Evolutionary conservation across 2,888 invertebrate species (phyloP), one percentile per base, ranked within the genome.

Genomic region (Yponomeuta plumbellus): DNA sequence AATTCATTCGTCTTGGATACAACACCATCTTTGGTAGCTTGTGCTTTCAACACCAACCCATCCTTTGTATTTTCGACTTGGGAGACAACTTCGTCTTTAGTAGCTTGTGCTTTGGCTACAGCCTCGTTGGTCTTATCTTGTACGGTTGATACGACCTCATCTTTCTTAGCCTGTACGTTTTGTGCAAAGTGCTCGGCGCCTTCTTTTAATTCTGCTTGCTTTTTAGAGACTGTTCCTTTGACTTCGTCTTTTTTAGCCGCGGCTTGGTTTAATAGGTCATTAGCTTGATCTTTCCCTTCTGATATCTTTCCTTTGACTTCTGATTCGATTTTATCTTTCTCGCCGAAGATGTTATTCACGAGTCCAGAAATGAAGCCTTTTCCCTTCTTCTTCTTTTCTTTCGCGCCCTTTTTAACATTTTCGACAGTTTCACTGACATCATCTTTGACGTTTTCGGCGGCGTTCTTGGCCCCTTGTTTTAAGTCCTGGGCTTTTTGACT

Each of bases 321-420:
- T 67, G 83, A 83, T 74, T 91, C 90, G 8, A 88, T 72, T 74
- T 90, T 90, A 22, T 91, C 91, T 72, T 90, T 91, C 66, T 88
- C 88, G 10, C 89, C 88, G 66, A 88, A 88, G 52, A 91, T 86
- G 67, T 88, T 90, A 6, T 86, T 84, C 1, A 90, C 88, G 57
- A 91, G 73, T 21, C 91, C 90, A 11, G 88, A 82, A 57, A 91
- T 84, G 72, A 91, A 91, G 71, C 79, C 84, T 69, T 91, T 90
- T 3, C 90, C 84, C 76, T 90, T 87, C 72, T 90, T 90, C 20
- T 85, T 80, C 68, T 89, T 89, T 74, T 90, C 88, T 70, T 89
- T 88, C 0, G 79, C 82, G 75, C 86, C 84, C 57, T 82, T 78
- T 72, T 83, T 85, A 2, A 80, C 80, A 69, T 85, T 80, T 61